phyloP scores from a whole-genome alignment of 37 sponge, comb jelly and placozoan species.

The Petrosia ficiformis region DNA sequence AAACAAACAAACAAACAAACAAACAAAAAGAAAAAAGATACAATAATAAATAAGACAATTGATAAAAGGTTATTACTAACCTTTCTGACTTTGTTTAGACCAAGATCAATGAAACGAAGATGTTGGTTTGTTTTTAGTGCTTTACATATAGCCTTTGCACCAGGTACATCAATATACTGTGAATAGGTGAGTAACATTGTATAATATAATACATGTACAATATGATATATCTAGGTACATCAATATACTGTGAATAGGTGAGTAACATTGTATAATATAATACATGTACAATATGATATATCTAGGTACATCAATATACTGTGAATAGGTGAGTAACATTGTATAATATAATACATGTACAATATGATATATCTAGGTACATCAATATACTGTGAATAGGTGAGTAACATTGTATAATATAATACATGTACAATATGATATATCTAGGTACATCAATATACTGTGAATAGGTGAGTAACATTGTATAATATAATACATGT shows the following conservation, averaged over 20 bases:
- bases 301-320: slow-evolving; percentile 68
- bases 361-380: no score
- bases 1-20: slow-evolving; percentile 3
- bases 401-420: slow-evolving; percentile 2
- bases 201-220: neutral
- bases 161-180: slow-evolving; percentile 63
- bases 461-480: slow-evolving; percentile 14
- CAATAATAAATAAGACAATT: no score
- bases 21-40: no score
- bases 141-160: slow-evolving; percentile 33
- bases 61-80: neutral
- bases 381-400: slow-evolving; percentile 48
- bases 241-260: slow-evolving; percentile 41
- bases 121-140: slow-evolving; percentile 41
- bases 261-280: neutral
- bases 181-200: neutral
- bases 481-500: neutral
- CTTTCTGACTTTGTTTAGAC: slow-evolving; percentile 62
- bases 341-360: neutral
- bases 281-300: no score
- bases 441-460: slow-evolving; percentile 67
- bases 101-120: slow-evolving; percentile 45
- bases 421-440: no score
- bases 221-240: slow-evolving; percentile 70
- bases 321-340: neutral